Conservation (phyloP, 2,888 invertebrate genomes). For the Mesorhabditis spiculigera region DNA sequence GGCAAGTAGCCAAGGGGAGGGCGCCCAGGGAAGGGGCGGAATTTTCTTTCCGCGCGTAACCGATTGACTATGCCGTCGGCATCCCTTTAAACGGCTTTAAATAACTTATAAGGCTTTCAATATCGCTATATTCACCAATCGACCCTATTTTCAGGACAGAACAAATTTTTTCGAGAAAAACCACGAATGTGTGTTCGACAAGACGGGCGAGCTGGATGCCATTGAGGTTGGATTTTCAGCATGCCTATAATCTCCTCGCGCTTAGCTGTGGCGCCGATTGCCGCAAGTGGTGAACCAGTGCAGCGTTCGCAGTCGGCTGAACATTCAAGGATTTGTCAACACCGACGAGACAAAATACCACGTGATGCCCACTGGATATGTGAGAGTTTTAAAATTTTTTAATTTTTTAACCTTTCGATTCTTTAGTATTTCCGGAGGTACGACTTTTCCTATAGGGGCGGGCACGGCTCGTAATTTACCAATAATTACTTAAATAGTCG, state of each 20-base stretch:
- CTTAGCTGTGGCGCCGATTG: conserved; percentile 24
- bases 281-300: conserved; percentile 31
- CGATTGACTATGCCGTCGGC: too few species aligned
- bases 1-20: too few species aligned
- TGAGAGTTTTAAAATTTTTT: not conserved
- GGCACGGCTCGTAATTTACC: too few species aligned
- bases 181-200: not conserved
- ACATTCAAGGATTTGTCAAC: conserved; percentile 23
- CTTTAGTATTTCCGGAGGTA: too few species aligned
- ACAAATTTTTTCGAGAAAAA: not conserved
- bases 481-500: too few species aligned
- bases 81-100: too few species aligned
- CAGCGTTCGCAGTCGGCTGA: conserved; percentile 15
- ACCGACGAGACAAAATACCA: conserved; percentile 35
- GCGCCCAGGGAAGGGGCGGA: too few species aligned
- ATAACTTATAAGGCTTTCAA: too few species aligned
- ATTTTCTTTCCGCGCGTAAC: too few species aligned
- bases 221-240: not conserved
- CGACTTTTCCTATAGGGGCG: too few species aligned
- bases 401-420: too few species aligned
- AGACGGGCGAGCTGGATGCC: not conserved
- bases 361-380: conserved; percentile 18
- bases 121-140: too few species aligned
- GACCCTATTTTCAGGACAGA: not conserved
- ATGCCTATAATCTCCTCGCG: not conserved